phyloP scores from a whole-genome alignment of 1,140 invertebrate species.

The Agrypnia vestita region DNA sequence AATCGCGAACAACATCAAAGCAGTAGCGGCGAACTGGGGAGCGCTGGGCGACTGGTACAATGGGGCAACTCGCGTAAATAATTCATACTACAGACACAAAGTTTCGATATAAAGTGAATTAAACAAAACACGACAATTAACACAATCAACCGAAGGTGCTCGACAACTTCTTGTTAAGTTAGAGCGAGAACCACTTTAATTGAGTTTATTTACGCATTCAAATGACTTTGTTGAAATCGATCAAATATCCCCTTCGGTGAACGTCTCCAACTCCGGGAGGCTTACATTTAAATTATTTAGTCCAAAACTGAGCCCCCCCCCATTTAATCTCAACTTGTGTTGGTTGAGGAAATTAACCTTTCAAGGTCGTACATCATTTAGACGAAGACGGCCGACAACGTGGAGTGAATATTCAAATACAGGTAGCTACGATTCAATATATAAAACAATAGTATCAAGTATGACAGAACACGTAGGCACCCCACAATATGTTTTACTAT shows the following conservation, averaged over 20 bases:
- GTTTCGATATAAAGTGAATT: constrained; percentile 9
- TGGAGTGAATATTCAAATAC: too few species aligned
- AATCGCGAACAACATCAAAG: constrained; percentile 20
- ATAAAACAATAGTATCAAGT: too few species aligned
- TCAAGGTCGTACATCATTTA: too few species aligned
- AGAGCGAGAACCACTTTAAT: neutral
- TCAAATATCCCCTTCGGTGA: neutral
- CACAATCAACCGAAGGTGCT: constrained; percentile 13
- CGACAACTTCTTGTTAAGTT: neutral
- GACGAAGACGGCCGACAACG: too few species aligned
- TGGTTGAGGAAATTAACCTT: too few species aligned
- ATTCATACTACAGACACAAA: constrained; percentile 15
- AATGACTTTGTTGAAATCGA: constrained; percentile 6
- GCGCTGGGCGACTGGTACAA: neutral
- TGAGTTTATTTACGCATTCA: constrained; percentile 24
- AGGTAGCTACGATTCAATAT: too few species aligned
- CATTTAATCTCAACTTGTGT: too few species aligned
- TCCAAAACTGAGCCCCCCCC: too few species aligned
- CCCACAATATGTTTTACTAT: too few species aligned
- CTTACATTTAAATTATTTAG: too few species aligned
- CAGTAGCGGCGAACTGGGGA: neutral
- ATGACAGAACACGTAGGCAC: too few species aligned
- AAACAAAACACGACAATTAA: constrained; percentile 33
- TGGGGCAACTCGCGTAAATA: constrained; percentile 19
- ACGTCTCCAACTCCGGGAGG: too few species aligned